Evolutionary conservation across 2,797 vertebrate species (phyloP), one percentile per base, ranked within the genome.

Genomic region (Tragelaphus eurycerus): DNA sequence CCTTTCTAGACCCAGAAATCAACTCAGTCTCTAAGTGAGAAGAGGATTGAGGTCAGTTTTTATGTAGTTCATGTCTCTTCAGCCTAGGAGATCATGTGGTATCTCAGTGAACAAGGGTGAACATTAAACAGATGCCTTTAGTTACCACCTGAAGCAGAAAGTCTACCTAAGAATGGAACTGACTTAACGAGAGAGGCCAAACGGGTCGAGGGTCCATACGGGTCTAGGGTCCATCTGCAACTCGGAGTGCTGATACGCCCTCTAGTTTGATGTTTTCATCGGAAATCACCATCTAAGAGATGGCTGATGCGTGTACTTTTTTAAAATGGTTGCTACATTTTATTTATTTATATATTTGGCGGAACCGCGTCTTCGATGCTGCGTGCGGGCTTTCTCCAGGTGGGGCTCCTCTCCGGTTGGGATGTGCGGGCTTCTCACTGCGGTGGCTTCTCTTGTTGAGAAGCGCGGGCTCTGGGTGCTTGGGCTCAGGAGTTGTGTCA

Each of bases 331-430:
- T 1, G 23, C 6, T 46, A 21, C 12, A 4, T 14, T 15, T 43
- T 4, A 25, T 25, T 7, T 46, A 7, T 15, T 25, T 15, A 5
- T 38, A 0, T 6, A 2, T 43, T 7, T 14, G 71, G 21, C 23
- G 4, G 71, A 43, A 25, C 12, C 2, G 3, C 6, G 6, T 43
- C 38, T 74, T 6, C 6, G 6, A 25, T 1, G 71, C 38, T 25
- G 12, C 11, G 12, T 4, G 38, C 38, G 14, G 34, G 2, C 6
- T 74, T 74, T 14, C 71, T 43, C 38, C 7, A 2, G 38, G 2
- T 8, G 71, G 71, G 67, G 23, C 12, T 13, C 1, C 34, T 13
- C 67, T 6, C 21, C 3, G 0, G 34, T 0, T 3, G 10, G 7
- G 67, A 1, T 3, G 6, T 11, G 34, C 6, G 1, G 34, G 67